Base-by-base conservation (phyloP, 2,797 vertebrate species). In the Megalops cyprinoides region DNA sequence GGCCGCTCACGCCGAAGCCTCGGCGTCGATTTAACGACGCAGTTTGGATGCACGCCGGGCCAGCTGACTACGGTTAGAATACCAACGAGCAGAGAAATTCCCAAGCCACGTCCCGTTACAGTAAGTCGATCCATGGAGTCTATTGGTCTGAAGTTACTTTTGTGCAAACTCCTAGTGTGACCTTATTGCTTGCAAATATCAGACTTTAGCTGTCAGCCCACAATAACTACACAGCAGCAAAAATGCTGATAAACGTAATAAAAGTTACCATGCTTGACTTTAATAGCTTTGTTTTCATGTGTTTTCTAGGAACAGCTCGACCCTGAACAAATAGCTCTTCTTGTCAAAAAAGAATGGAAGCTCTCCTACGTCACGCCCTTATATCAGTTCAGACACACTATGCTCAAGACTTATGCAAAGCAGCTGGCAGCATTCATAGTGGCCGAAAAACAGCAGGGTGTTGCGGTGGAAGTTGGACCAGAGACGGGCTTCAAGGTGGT, bases 341-440 rank as follows among this genome's bases (percentile, higher is more conserved):
- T 98, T 42, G 87, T 97, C 79, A 91, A 93, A 48, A 95, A 93
- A 0, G 96, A 96, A 23, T 99, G 97, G 97, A 92, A 92, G 49
- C 85, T 98, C n/a, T 96, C 96, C 1, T 97, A 97, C 7, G 94
- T 97, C 79, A 98, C 96, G 0, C 98, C 98, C 0, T 89, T 99
- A 76, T 93, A 96, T 90, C 88, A 89, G n/a, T 99, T 99, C 88
- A 91, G 87, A 34, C 89, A 95, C 77, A 86, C 86, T 0, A 88
- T 89, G 80, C 92, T 99, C 79, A 94, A 86, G 85, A 88, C 87
- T 1, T 99, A 99, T 81, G 91, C 96, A 14, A 92, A 90, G 82
- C 94, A 95, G 87, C 94, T 99, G 0, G 86, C 94, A 0, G 93
- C 95, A 0, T 96, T 94, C 55, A 89, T 99, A 1, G 90, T 91